Evolutionary conservation across 2,888 invertebrate genomes (phyloP), one percentile per base, ranked within the genome.

Genomic region (Cheilosia urbana): DNA sequence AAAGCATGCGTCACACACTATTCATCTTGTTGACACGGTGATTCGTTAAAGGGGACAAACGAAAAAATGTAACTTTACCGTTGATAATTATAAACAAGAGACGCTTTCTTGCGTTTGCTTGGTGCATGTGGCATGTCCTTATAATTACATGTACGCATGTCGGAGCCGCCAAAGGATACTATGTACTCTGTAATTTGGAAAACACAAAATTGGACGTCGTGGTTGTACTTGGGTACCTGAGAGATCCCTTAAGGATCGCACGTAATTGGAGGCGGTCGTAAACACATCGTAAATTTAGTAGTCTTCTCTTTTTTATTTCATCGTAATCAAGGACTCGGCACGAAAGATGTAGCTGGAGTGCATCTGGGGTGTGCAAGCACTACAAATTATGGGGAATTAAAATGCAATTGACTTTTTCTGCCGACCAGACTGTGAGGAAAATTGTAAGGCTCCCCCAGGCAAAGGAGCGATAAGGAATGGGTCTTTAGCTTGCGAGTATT

Each of bases 211-310:
- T 27, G 57, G 45, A 40, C 47, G 21, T 21, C 13, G 9, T 11
- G 19, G 13, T 30, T 30, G 27, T 11, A 30, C 9, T 55, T 30
- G 34, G 19, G 9, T 30, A 19, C 13, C 58, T 37, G 37, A 40
- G 60, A 15, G 42, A 60, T 63, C 49, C 63, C 63, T 19, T 1
- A 27, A 63, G 47, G 63, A 47, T 47, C 19, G 30, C 19, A 55
- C 27, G 69, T 81, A 81, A 81, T 81, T 81, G 81, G 19, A 81
- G 81, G 81, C 69, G 81, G 81, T 81, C 63, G 76, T 81, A 81
- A 81, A 81, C 81, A 81, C 81, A 45, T 81, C 81, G 81, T 81
- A 81, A 81, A 81, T 81, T 76, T 81, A 55, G 63, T 55, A 51
- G n/a, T 13, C 37, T 37, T 13, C 37, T 11, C 4, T 1, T 15